A percentile compares a stretch with the other conserved stretches of the same genome.
These are phyloP conservation scores for Tapirus terrestris DNA, from an alignment of 2,113 vertebrate genomes.

Conservation along the genomic window DNA sequence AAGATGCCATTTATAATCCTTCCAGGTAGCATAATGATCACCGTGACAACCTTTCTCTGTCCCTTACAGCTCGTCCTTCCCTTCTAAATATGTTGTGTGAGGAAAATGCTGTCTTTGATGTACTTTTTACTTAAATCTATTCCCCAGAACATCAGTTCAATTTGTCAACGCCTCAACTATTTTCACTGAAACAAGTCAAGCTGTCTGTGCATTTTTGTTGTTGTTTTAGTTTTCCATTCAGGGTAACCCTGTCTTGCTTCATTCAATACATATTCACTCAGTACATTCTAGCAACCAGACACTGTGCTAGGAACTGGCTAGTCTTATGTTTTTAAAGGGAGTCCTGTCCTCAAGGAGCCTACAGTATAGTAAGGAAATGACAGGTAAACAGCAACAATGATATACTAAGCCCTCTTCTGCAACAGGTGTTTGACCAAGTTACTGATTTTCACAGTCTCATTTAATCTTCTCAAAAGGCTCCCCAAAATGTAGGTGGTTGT, in stretches of 20 bases:
- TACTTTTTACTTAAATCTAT: neutral
- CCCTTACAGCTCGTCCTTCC: neutral
- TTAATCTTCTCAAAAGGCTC: neutral
- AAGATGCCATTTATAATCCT: neutral
- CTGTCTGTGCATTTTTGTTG: neutral
- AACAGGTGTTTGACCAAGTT: neutral
- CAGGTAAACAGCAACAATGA: neutral
- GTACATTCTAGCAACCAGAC: neutral
- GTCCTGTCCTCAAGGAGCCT: neutral
- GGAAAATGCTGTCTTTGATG: neutral
- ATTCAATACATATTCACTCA: neutral
- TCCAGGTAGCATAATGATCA: too few relatives aligned
- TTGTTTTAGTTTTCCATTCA: neutral
- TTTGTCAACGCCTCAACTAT: neutral
- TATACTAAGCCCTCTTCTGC: neutral
- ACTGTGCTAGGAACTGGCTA: neutral
- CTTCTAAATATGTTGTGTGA: neutral
- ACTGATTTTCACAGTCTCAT: neutral
- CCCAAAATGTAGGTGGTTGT: neutral
- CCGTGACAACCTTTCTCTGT: neutral
- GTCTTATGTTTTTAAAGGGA: neutral
- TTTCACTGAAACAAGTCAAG: neutral
- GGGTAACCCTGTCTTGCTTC: neutral
- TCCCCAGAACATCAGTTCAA: neutral
- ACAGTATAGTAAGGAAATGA: neutral